These are phyloP conservation scores for Parnassius glacialis DNA, from an alignment of 2,888 invertebrate genomes.

Conservation along the genomic window DNA sequence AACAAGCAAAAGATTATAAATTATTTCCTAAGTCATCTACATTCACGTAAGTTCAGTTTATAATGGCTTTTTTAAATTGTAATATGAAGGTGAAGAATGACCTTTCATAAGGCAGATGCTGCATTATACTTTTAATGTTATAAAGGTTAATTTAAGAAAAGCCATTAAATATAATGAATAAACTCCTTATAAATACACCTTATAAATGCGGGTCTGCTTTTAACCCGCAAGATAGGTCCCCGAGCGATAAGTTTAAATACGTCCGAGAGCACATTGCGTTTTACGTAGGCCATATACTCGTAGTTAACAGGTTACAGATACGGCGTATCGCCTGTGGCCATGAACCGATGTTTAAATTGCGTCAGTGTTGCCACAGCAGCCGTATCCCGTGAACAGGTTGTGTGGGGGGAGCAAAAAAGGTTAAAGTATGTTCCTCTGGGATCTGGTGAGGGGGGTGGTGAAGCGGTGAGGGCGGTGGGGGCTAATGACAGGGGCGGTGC, in stretches of 20 bases:
- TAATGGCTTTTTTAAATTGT: no score
- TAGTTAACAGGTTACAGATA: slow-evolving; percentile 58
- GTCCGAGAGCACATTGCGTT: slow-evolving; percentile 52
- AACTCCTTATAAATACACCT: slow-evolving; percentile 10
- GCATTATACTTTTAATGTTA: slow-evolving; percentile 5
- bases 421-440: slow-evolving; percentile 71
- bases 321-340: slow-evolving; percentile 75
- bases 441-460: slow-evolving; percentile 31
- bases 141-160: slow-evolving; percentile 6
- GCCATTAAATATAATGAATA: slow-evolving; percentile 13
- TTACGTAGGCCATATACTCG: slow-evolving; percentile 46
- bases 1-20: no score
- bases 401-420: slow-evolving; percentile 77
- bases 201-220: slow-evolving; percentile 25
- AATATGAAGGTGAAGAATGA: no score
- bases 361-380: slow-evolving; percentile 69
- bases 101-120: neutral
- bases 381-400: slow-evolving; percentile 74
- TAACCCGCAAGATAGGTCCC: slow-evolving; percentile 31
- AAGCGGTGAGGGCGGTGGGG: slow-evolving; percentile 44
- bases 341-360: slow-evolving; percentile 75
- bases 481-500: slow-evolving; percentile 78
- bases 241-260: slow-evolving; percentile 52
- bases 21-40: no score
- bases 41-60: no score